Conservation (phyloP, 2,888 invertebrate species). For the Nymphalis urticae region DNA sequence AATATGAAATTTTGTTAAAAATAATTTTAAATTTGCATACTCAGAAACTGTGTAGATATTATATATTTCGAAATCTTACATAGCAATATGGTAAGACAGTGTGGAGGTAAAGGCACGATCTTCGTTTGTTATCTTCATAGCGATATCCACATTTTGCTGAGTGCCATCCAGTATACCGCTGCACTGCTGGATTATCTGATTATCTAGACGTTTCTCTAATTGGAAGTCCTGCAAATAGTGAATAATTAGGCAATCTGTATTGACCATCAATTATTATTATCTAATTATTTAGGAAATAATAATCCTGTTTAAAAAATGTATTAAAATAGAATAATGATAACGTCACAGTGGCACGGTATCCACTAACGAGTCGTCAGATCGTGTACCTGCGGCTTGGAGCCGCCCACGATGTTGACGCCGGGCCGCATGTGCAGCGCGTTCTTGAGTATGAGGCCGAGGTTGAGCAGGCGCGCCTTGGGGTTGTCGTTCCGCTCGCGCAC, state of each 20-base stretch:
- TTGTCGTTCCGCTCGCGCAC: conserved; percentile 86
- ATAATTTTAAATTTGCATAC: too few species aligned
- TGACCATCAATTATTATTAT: not conserved
- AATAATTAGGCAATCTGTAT: not conserved
- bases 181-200: conserved; percentile 87
- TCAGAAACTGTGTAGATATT: too few species aligned
- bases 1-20: too few species aligned
- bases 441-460: conserved; percentile 92
- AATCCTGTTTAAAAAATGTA: not conserved
- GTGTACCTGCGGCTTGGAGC: conserved; percentile 87
- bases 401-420: conserved; percentile 94
- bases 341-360: too few species aligned
- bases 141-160: conserved; percentile 85
- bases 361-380: too few species aligned
- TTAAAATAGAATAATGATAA: not conserved
- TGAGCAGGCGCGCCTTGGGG: conserved; percentile 91
- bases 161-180: conserved; percentile 88
- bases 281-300: too few species aligned
- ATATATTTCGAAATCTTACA: conserved; percentile 79
- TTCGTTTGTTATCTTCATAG: conserved; percentile 93
- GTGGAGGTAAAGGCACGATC: conserved; percentile 97
- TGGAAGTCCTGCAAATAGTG: conserved; percentile 86
- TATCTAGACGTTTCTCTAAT: conserved; percentile 91
- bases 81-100: conserved; percentile 96
- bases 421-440: conserved; percentile 95